These are phyloP conservation scores for Bemisia tabaci DNA, from an alignment of 1,140 invertebrate genomes.

Conservation along the genomic window DNA sequence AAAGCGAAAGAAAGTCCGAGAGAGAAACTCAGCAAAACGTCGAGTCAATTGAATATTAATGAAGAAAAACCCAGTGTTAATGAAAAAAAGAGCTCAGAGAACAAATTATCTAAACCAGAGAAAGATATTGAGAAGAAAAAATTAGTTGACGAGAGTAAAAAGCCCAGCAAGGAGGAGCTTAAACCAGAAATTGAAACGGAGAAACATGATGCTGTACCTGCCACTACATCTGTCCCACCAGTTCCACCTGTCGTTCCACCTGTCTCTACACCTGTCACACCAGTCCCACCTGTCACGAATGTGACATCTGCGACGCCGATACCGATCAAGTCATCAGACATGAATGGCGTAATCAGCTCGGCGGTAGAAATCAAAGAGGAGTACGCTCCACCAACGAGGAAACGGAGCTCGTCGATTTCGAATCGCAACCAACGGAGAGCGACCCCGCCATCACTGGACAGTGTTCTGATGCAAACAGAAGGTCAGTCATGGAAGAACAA, in stretches of 20 bases:
- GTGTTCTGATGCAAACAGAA: slow-evolving; percentile 8
- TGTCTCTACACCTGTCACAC: background rate
- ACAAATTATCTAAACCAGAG: background rate
- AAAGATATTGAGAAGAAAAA: background rate
- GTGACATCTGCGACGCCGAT: background rate
- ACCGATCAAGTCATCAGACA: background rate
- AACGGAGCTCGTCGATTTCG: slow-evolving; percentile 22
- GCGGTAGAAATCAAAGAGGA: slow-evolving; percentile 11
- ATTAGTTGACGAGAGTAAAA: background rate
- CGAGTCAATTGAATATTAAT: background rate
- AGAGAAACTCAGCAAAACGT: background rate
- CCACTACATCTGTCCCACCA: background rate
- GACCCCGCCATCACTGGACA: slow-evolving; percentile 23
- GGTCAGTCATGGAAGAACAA: background rate
- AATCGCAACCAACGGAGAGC: slow-evolving; percentile 24
- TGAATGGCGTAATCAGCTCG: background rate
- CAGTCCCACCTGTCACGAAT: slow-evolving; percentile 4
- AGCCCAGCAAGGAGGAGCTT: background rate
- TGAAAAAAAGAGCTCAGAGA: background rate
- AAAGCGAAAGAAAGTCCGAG: background rate
- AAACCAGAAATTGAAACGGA: background rate
- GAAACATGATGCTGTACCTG: background rate
- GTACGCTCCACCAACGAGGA: slow-evolving; percentile 7
- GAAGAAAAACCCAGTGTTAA: background rate
- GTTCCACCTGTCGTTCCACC: background rate